phyloP scores from a whole-genome alignment of 2,113 vertebrate genomes.

The Perca flavescens region DNA sequence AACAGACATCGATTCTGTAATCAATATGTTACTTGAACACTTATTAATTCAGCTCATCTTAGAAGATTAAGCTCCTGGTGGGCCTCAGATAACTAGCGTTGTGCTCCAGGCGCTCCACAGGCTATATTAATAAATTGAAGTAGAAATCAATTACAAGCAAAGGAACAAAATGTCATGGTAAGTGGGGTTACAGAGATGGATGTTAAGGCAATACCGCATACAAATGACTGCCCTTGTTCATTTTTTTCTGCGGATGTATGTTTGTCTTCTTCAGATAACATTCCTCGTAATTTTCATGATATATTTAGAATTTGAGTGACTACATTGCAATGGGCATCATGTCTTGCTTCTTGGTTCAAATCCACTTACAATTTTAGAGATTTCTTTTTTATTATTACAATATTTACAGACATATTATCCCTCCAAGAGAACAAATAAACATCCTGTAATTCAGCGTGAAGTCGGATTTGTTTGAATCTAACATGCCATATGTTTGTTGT shows the following conservation, averaged over 20 bases:
- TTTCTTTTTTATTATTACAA: neutral
- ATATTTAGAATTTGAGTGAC: conserved; percentile 8
- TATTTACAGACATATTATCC: conserved; percentile 1
- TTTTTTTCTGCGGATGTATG: conserved; percentile 13
- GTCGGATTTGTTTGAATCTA: conserved; percentile 11
- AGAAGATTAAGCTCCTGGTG: conserved; percentile 72
- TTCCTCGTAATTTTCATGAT: conserved; percentile 7
- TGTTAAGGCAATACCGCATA: conserved; percentile 43
- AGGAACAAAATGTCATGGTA: conserved; percentile 67
- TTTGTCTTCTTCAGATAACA: conserved; percentile 30
- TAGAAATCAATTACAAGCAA: conserved; percentile 80
- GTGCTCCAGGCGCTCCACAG: conserved; percentile 54
- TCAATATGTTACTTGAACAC: conserved; percentile 74
- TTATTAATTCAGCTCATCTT: conserved; percentile 75
- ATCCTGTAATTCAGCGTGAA: neutral
- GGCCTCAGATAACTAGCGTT: conserved; percentile 63
- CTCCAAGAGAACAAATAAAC: neutral
- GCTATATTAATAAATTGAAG: conserved; percentile 77
- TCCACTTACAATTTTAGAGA: neutral
- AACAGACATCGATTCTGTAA: conserved; percentile 70
- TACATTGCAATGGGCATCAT: neutral
- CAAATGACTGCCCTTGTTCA: conserved; percentile 33
- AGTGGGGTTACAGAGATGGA: conserved; percentile 47
- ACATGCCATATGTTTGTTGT: conserved; percentile 28
- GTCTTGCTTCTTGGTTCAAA: conserved; percentile 11